Percentiles rank a stretch among this genome's conserved stretches.
Evolutionary conservation across 2,113 vertebrate species (phyloP).

Genomic region (Pterocles burchelli): DNA sequence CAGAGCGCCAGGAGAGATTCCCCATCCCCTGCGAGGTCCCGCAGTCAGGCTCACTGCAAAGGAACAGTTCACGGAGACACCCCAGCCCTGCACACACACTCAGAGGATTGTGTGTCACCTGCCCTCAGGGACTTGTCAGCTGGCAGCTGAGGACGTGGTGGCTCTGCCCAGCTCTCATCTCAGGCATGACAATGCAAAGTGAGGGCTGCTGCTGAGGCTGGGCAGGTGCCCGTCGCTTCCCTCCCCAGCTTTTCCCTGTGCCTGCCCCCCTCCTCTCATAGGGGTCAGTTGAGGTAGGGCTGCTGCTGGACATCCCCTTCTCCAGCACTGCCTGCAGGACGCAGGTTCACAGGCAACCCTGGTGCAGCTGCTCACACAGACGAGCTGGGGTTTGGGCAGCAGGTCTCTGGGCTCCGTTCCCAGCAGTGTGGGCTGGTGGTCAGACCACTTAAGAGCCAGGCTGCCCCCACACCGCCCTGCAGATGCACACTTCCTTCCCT

Average conservation of each 20-base stretch:
- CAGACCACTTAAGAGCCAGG: constrained; percentile 35
- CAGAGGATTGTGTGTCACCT: neutral
- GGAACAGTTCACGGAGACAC: neutral
- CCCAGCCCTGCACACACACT: neutral
- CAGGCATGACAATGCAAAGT: rapidly evolving
- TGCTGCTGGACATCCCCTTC: neutral
- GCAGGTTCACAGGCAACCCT: neutral
- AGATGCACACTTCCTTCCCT: constrained; percentile 64
- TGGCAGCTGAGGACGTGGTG: neutral
- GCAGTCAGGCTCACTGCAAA: neutral
- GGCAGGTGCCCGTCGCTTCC: neutral
- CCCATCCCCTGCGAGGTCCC: neutral
- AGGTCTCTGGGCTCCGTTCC: neutral
- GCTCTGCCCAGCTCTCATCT: neutral
- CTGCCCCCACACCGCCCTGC: constrained; percentile 39
- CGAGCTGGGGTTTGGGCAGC: neutral
- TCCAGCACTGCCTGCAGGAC: neutral
- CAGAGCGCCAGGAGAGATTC: neutral
- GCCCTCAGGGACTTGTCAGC: neutral
- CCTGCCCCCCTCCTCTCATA: rapidly evolving
- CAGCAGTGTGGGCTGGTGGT: constrained; percentile 43
- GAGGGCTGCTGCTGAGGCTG: neutral
- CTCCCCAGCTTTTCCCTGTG: neutral
- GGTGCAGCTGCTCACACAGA: neutral
- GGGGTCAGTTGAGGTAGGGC: neutral